A percentile compares a stretch with the other conserved stretches of the same genome.
These are phyloP conservation scores for Tokudaia tokunoshimensis DNA, from an alignment of 2,797 vertebrate genomes.

Conservation along the genomic window DNA sequence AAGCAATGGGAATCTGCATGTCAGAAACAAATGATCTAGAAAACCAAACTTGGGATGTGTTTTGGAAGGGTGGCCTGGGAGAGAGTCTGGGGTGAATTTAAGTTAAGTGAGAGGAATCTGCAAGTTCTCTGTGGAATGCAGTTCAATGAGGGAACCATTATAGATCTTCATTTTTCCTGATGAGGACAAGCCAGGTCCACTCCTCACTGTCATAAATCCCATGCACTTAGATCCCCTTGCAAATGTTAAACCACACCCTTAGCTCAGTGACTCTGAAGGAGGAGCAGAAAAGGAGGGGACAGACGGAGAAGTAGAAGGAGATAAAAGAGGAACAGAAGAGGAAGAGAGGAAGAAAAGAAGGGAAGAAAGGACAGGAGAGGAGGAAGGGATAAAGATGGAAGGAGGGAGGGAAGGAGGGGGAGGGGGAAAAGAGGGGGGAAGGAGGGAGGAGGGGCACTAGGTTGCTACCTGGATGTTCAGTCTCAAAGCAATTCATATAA, in stretches of 20 bases:
- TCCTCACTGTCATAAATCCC: neutral
- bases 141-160: neutral
- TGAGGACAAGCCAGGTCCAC: neutral
- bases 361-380: neutral
- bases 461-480: neutral
- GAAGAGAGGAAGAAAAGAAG: neutral
- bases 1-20: neutral
- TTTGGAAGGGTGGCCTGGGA: neutral
- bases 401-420: fast-evolving
- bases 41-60: neutral
- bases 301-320: neutral
- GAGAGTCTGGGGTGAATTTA: neutral
- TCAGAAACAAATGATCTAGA: neutral
- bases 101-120: neutral
- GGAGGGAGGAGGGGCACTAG: neutral
- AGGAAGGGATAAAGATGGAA: neutral
- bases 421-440: fast-evolving
- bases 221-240: neutral
- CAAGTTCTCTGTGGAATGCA: neutral
- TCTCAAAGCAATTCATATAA: neutral
- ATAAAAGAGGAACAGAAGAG: neutral
- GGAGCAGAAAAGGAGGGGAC: neutral
- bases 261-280: neutral
- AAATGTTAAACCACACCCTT: neutral
- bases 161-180: neutral